Evolutionary conservation across 2,113 vertebrate species (phyloP).

Genomic region (Solea solea): DNA sequence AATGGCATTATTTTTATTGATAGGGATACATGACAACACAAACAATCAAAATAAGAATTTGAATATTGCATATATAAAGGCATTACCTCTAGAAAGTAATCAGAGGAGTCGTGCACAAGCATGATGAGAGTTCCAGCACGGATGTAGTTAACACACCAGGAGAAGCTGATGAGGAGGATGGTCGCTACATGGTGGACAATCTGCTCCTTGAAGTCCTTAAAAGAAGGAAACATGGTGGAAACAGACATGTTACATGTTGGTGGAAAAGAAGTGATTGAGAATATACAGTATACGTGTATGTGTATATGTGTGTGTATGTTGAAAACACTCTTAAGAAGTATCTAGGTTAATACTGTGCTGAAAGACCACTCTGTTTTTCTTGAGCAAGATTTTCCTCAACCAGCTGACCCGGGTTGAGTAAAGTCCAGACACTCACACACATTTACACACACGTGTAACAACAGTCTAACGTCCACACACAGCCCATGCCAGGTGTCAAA

Average conservation of each 20-base stretch:
- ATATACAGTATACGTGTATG: not conserved
- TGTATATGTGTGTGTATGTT: not conserved
- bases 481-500: conserved; percentile 35
- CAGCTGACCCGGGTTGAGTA: conserved; percentile 49
- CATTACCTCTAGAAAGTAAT: conserved; percentile 92
- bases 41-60: no score
- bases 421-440: conserved; percentile 50
- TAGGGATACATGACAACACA: not conserved
- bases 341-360: conserved; percentile 29
- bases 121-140: conserved; percentile 94
- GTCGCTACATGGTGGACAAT: conserved; percentile 95
- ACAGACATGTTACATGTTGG: not conserved
- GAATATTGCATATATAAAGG: no score
- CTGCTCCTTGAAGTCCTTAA: conserved; percentile 95
- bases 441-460: conserved; percentile 49
- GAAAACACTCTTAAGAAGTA: conserved; percentile 36
- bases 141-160: conserved; percentile 95
- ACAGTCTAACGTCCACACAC: conserved; percentile 63
- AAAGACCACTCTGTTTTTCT: conserved; percentile 38
- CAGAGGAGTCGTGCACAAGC: conserved; percentile 92
- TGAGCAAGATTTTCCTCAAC: conserved; percentile 29
- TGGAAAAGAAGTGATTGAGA: not conserved
- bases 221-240: not conserved
- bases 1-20: not conserved
- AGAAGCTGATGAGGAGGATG: conserved; percentile 95